Evolutionary conservation across 2,113 vertebrate genomes (phyloP).

Genomic region (Limnothrissa miodon): DNA sequence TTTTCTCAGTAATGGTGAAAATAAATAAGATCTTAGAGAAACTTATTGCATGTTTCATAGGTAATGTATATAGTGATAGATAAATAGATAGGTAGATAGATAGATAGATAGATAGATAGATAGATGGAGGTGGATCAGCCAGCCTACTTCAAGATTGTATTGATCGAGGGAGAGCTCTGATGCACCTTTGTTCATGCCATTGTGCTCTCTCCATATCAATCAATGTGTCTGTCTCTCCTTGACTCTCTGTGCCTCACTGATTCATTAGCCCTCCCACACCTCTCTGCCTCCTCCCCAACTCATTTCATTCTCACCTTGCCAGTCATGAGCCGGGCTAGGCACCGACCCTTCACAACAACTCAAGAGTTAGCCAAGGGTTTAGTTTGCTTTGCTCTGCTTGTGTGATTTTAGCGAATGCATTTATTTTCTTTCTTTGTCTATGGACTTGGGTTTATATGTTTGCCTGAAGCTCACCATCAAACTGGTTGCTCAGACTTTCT

Average conservation of each 20-base stretch:
- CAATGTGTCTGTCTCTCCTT: background rate
- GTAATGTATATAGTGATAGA: constrained; percentile 3
- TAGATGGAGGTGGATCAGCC: background rate
- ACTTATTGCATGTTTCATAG: constrained; percentile 26
- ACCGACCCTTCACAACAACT: background rate
- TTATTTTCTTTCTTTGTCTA: too few species aligned
- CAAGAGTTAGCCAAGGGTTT: background rate
- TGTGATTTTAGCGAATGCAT: too few species aligned
- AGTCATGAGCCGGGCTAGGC: background rate
- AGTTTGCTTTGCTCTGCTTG: too few species aligned
- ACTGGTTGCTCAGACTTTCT: too few species aligned
- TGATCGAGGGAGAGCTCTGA: constrained; percentile 11
- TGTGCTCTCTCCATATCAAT: background rate
- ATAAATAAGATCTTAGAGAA: too few species aligned
- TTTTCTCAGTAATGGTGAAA: background rate
- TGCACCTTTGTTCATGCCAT: background rate
- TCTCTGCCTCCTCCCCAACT: background rate
- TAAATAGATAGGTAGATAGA: constrained; percentile 15
- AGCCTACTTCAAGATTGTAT: constrained; percentile 21
- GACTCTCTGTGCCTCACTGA: background rate
- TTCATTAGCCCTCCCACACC: background rate
- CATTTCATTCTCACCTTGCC: background rate
- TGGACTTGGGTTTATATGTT: too few species aligned
- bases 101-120: background rate
- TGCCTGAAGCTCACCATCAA: too few species aligned